phyloP scores from a whole-genome alignment of 1,140 invertebrate species.

The Monochamus saltuarius region DNA sequence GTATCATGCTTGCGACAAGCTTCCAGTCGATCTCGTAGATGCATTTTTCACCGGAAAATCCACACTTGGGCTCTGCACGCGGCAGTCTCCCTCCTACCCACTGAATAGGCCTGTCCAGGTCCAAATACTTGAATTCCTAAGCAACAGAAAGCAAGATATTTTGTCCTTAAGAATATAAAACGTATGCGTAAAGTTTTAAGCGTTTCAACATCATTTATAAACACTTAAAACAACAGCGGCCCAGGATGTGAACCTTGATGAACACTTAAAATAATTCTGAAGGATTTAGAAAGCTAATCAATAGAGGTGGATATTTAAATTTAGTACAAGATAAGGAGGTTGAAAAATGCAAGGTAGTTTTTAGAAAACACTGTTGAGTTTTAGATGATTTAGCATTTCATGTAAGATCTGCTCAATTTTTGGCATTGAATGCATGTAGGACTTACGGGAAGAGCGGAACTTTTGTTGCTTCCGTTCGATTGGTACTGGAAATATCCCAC shows the following conservation, averaged over 20 bases:
- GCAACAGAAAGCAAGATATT: slow-evolving; percentile 4
- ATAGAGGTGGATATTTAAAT: too few relatives aligned
- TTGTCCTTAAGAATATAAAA: slow-evolving; percentile 8
- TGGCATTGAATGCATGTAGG: neutral
- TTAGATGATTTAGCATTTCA: too few relatives aligned
- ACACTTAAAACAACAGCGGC: too few relatives aligned
- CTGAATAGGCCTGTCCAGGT: slow-evolving; percentile 62
- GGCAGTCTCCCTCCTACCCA: slow-evolving; percentile 75
- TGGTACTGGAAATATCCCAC: slow-evolving; percentile 72
- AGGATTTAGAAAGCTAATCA: too few relatives aligned
- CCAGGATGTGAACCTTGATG: too few relatives aligned
- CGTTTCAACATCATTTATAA: too few relatives aligned
- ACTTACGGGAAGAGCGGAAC: slow-evolving; percentile 45
- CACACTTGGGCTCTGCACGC: slow-evolving; percentile 71
- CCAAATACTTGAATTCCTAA: slow-evolving; percentile 64
- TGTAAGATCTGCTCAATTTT: too few relatives aligned
- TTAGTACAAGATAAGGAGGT: too few relatives aligned
- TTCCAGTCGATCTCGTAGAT: slow-evolving; percentile 62
- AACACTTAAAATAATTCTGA: too few relatives aligned
- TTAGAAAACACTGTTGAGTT: too few relatives aligned
- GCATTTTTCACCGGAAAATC: slow-evolving; percentile 71
- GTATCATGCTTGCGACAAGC: slow-evolving; percentile 57
- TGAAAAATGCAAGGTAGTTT: too few relatives aligned
- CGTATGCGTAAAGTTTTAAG: too few relatives aligned
- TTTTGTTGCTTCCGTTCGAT: slow-evolving; percentile 53